Evolutionary conservation across 2,797 vertebrate genomes (phyloP), one percentile per base, ranked within the genome.

Genomic region (Euphonia xanthogaster): DNA sequence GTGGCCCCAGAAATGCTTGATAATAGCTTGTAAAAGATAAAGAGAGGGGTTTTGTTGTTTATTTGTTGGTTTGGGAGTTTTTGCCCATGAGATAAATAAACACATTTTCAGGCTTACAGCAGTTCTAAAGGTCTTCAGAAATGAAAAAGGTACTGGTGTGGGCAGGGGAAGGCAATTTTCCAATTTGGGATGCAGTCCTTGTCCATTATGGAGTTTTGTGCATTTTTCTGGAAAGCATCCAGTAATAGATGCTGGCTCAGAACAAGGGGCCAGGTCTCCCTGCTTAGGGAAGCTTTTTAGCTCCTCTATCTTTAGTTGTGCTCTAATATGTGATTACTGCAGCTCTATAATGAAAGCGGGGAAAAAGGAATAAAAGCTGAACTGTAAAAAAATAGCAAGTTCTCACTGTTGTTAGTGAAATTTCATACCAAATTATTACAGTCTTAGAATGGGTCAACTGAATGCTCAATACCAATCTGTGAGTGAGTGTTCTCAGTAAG

Each of bases 391-490:
- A 93, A 60, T 70, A 54, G 0, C 0, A 94, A 80, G 20, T 71
- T 88, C 54, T 90, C 10, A 22, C 28, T 79, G 51, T 83, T 93
- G 79, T 70, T 78, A 67, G 55, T 96, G 85, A 96, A 96, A 94
- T 93, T 89, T 95, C 88, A 86, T 79, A 47, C 58, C 94, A 96
- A 97, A 91, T 96, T 83, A 92, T 94, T 96, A 61, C 77, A 58
- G 42, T 91, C 93, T 94, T 86, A 90, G 68, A 93, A 90, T 74
- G 68, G 80, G 58, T 57, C 76, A 96, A 19, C 86, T n/a, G 39
- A 87, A 71, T 93, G 51, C 44, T 73, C 67, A 23, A 53, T 93
- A 70, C 51, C 90, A 68, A 62, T 93, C 89, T 89, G 86, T 37
- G 72, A 45, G 31, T 75, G 12, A 95, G 85, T 14, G 47, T 48